Base-by-base conservation (phyloP, 2,888 invertebrate species). In the Lasius fuliginosus region DNA sequence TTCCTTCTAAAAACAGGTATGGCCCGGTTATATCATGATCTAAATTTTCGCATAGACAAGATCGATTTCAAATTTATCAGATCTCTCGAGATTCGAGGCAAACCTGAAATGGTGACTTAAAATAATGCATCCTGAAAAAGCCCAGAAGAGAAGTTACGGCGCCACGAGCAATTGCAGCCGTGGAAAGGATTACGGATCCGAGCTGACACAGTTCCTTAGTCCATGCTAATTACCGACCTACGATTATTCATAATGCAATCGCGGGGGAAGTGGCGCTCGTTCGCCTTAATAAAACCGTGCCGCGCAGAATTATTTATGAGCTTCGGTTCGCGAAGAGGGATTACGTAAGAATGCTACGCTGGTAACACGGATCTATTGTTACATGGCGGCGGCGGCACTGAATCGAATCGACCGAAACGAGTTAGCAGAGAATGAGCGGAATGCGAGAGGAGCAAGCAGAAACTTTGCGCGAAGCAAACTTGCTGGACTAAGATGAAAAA, bases 361-460 rank as follows among this genome's bases (percentile, higher is more conserved):
- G 12, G 67, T 27, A 68, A 46, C 67, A 42, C 23, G 46, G 53
- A 53, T 65, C 76, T 12, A 67, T 76, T 65, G 53, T 76, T 53
- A 27, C 30, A 40, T 23, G 33, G 33, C 23, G 15, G 9, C 56
- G 3, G 53, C 18, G 3, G 40, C 53, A 40, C 40, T 56, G 40
- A 67, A 42, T 46, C 60, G 60, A 33, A 12, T 27, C 23, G 46
- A 18, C 42, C 23, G 30, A 33, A 60, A 42, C 33, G 65, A 9
- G n/a, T 53, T 53, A n/a, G 53, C 27, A 40, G 23, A n/a, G 40
- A 58, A 27, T 8, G 73, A 23, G 11, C 5, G 53, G n/a, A 56
- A 77, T n/a, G 36, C 56, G 30, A 18, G 40, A n/a, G 15, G n/a
- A 58, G 18, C 15, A 56, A 11, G 18, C 42, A 1, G 49, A 69